Evolutionary conservation across 2,888 invertebrate species (phyloP).

Genomic region (Boloria euphrosyne): DNA sequence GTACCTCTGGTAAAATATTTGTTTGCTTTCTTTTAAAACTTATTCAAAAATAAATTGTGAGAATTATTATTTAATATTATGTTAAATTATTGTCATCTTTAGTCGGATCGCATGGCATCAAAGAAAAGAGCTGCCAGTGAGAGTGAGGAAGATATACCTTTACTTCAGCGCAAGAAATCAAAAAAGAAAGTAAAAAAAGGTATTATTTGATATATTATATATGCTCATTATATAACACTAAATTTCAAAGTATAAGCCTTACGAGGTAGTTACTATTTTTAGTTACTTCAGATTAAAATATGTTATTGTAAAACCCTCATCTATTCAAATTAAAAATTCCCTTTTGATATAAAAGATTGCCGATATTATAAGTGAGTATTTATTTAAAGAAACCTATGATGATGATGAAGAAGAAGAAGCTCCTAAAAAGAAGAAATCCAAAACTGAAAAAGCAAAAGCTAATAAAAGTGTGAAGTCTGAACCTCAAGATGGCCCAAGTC

Average conservation of each 20-base stretch:
- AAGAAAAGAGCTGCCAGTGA: slow-evolving; percentile 76
- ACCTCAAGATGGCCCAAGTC: slow-evolving; percentile 66
- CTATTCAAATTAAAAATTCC: no score
- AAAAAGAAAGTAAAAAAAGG: slow-evolving; percentile 85
- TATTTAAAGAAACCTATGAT: slow-evolving; percentile 72
- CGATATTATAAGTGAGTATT: not conserved
- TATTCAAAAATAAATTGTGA: not conserved
- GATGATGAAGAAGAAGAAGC: slow-evolving; percentile 82
- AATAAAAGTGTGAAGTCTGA: slow-evolving; percentile 60
- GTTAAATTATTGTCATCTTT: slow-evolving; percentile 22
- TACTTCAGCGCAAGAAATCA: slow-evolving; percentile 85
- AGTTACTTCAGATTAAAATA: no score
- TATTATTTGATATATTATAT: slow-evolving; percentile 31
- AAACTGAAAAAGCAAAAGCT: slow-evolving; percentile 74
- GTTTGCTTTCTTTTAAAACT: not conserved
- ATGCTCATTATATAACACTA: not conserved
- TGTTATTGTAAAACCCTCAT: no score
- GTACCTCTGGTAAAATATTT: slow-evolving; percentile 85
- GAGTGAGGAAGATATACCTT: slow-evolving; percentile 88
- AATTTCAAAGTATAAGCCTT: not conserved
- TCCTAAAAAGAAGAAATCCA: slow-evolving; percentile 74
- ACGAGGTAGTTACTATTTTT: not conserved
- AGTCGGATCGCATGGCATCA: slow-evolving; percentile 58
- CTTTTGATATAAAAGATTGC: not conserved
- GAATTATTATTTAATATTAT: not conserved